A percentile compares a stretch with the other conserved stretches of the same genome.
phyloP scores from a whole-genome alignment of 1,140 invertebrate species.

The Aphelenchoides fujianensis region DNA sequence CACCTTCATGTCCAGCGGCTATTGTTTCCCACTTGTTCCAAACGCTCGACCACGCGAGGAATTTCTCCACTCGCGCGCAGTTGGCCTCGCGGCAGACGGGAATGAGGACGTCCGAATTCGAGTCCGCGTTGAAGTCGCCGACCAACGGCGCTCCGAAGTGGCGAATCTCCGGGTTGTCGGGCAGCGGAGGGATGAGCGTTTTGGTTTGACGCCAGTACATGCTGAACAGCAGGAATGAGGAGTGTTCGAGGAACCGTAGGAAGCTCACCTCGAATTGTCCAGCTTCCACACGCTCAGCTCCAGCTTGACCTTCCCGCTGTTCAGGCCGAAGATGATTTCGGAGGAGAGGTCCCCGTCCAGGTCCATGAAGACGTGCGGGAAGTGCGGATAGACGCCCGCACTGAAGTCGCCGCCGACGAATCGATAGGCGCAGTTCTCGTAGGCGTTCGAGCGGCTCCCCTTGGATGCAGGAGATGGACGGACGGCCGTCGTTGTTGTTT shows the following conservation, averaged over 20 bases:
- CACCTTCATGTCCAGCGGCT: conserved; percentile 45
- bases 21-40: conserved; percentile 31
- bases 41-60: conserved; percentile 40
- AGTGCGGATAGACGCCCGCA: conserved; percentile 20
- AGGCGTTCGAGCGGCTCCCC: conserved; percentile 18
- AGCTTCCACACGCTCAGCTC: conserved; percentile 41
- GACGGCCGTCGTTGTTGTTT: conserved; percentile 18
- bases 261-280: conserved; percentile 26
- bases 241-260: no score
- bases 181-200: conserved; percentile 23
- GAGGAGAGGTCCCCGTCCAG: conserved; percentile 49
- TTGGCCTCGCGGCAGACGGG: conserved; percentile 46
- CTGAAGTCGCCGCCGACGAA: conserved; percentile 31
- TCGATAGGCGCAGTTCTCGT: conserved; percentile 16
- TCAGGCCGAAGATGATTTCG: conserved; percentile 52
- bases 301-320: conserved; percentile 23
- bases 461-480: not conserved
- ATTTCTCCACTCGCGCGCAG: conserved; percentile 38
- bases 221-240: not conserved
- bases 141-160: conserved; percentile 49
- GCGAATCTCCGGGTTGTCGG: conserved; percentile 29
- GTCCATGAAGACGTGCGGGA: conserved; percentile 55
- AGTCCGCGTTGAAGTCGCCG: conserved; percentile 53
- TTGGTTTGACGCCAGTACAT: not conserved
- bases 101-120: conserved; percentile 48